These are phyloP conservation scores for Hemicentrotus pulcherrimus DNA, from an alignment of 35 echinoderm and acorn worm genomes.

Conservation along the genomic window DNA sequence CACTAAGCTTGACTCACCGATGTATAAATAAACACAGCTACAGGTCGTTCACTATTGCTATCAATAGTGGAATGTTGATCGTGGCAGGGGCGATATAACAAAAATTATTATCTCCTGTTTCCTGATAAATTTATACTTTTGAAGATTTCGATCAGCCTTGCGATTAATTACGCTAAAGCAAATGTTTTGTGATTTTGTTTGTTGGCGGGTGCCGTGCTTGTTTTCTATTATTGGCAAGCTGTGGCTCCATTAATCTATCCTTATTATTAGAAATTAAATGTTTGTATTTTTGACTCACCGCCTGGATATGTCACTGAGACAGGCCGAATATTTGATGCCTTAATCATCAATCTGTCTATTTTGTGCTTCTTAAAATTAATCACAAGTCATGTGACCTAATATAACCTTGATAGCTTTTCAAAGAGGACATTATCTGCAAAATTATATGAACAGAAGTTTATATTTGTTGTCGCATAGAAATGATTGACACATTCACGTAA, in stretches of 20 bases:
- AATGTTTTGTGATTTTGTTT: background rate
- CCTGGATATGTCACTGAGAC: background rate
- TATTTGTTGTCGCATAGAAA: background rate
- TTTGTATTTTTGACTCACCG: background rate
- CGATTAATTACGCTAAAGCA: background rate
- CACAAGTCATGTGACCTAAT: background rate
- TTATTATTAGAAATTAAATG: background rate
- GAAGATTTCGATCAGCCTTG: background rate
- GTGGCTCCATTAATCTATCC: background rate
- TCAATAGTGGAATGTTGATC: background rate
- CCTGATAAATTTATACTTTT: background rate
- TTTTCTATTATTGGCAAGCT: background rate
- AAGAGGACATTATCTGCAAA: background rate
- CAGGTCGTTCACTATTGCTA: background rate
- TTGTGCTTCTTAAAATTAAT: background rate
- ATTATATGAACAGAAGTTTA: background rate
- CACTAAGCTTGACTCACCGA: background rate
- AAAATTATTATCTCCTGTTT: background rate
- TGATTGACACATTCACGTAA: background rate
- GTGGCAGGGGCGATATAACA: background rate
- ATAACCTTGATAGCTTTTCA: background rate
- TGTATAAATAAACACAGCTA: background rate
- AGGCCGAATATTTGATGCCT: background rate
- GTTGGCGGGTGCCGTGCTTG: background rate
- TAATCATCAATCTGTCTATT: background rate